Evolutionary conservation across 1,140 invertebrate species (phyloP).

Genomic region (Brachionus rubens): DNA sequence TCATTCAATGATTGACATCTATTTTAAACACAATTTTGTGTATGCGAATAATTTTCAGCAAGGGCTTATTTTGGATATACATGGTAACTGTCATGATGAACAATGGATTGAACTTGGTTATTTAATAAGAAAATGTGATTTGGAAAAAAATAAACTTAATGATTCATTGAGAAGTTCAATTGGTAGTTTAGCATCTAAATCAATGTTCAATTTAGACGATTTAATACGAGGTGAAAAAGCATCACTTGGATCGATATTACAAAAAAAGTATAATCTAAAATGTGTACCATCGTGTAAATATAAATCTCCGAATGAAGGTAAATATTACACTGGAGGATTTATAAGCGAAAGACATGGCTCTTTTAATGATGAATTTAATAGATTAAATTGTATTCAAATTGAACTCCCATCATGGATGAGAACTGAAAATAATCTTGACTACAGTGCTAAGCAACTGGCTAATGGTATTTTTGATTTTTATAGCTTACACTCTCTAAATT

Average conservation of each 20-base stretch:
- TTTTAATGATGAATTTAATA: constrained; percentile 12
- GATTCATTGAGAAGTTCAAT: background rate
- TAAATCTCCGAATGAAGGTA: constrained; percentile 37
- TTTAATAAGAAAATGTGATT: background rate
- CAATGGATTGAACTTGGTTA: constrained; percentile 48
- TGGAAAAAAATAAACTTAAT: constrained; percentile 12
- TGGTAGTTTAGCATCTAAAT: background rate
- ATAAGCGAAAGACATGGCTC: constrained; percentile 47
- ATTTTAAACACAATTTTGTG: constrained; percentile 10
- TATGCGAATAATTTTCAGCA: background rate
- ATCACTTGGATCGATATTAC: constrained; percentile 19
- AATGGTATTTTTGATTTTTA: constrained; percentile 30
- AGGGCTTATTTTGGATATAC: constrained; percentile 48
- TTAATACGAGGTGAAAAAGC: constrained; percentile 26
- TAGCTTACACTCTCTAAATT: background rate
- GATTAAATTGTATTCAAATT: constrained; percentile 48
- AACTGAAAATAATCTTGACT: constrained; percentile 25
- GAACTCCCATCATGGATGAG: constrained; percentile 46
- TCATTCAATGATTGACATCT: constrained; percentile 39
- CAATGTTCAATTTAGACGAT: constrained; percentile 1
- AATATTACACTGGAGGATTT: constrained; percentile 48
- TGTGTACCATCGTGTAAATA: constrained; percentile 47
- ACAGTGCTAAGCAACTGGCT: constrained; percentile 1
- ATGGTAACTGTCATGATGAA: constrained; percentile 47
- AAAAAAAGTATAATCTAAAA: constrained; percentile 1